Percentiles rank a stretch among this genome's conserved stretches.
Evolutionary conservation across 2,113 vertebrate species (phyloP).

Genomic region (Hepsetus odoe): DNA sequence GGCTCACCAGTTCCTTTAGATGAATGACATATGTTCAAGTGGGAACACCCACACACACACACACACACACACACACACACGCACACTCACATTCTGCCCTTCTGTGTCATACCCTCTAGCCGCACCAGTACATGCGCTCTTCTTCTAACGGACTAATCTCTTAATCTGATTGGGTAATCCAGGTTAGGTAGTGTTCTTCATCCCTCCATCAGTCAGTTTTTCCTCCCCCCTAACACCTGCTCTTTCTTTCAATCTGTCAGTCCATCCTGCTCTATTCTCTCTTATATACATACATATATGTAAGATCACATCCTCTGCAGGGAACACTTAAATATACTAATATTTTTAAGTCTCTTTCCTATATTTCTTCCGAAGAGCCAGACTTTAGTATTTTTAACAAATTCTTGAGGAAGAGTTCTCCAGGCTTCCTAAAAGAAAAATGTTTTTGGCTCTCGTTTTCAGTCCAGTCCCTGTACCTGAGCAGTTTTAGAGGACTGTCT

Average conservation of each 20-base stretch:
- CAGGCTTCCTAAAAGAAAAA: no score
- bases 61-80: neutral
- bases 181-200: slow-evolving; percentile 65
- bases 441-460: no score
- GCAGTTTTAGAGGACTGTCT: no score
- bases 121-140: slow-evolving; percentile 31
- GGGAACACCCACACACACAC: neutral
- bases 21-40: neutral
- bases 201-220: slow-evolving; percentile 35
- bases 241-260: neutral
- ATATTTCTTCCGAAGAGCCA: no score
- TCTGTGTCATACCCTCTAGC: slow-evolving; percentile 13
- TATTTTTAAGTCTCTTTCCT: no score
- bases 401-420: no score
- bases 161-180: slow-evolving; percentile 78
- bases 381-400: no score
- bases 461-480: no score
- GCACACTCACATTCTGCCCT: slow-evolving; percentile 6
- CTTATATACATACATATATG: neutral
- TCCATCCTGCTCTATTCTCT: neutral
- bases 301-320: no score
- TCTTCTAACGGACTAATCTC: slow-evolving; percentile 72
- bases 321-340: no score
- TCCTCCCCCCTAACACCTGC: neutral
- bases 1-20: neutral